A percentile compares a stretch with the other conserved stretches of the same genome.
Conservation (phyloP, 2,888 invertebrate species). For the Cheilosia soror region DNA sequence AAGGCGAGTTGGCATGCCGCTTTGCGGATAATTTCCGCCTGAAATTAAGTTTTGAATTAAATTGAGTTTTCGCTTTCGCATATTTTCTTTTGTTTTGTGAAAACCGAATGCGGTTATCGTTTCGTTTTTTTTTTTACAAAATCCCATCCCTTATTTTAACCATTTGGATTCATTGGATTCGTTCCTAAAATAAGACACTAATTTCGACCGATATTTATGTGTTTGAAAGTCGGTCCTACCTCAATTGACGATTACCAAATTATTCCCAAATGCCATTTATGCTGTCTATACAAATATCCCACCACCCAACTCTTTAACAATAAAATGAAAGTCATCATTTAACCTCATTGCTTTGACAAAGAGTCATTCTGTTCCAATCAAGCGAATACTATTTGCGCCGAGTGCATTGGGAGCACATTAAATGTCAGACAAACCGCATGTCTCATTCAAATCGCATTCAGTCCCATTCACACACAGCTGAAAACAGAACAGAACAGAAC, state of each 20-base stretch:
- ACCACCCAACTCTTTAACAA: background rate
- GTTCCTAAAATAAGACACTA: no score
- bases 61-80: no score
- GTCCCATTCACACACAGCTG: background rate
- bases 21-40: no score
- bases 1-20: no score
- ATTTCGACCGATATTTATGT: no score
- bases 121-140: no score
- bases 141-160: no score
- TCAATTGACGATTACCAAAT: slow-evolving; percentile 3
- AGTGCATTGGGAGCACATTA: slow-evolving; percentile 54
- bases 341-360: slow-evolving; percentile 29
- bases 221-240: no score
- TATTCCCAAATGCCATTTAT: slow-evolving; percentile 19
- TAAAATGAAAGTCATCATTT: background rate
- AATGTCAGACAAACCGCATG: slow-evolving; percentile 68
- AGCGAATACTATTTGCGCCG: background rate
- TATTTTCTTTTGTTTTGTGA: no score
- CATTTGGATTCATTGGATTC: no score
- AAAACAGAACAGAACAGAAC: background rate
- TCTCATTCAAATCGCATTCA: slow-evolving; percentile 20
- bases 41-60: no score
- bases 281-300: background rate
- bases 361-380: slow-evolving; percentile 23
- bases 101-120: no score